Conservation (phyloP, 1,140 invertebrate species). For the Lordiphosa mommai region DNA sequence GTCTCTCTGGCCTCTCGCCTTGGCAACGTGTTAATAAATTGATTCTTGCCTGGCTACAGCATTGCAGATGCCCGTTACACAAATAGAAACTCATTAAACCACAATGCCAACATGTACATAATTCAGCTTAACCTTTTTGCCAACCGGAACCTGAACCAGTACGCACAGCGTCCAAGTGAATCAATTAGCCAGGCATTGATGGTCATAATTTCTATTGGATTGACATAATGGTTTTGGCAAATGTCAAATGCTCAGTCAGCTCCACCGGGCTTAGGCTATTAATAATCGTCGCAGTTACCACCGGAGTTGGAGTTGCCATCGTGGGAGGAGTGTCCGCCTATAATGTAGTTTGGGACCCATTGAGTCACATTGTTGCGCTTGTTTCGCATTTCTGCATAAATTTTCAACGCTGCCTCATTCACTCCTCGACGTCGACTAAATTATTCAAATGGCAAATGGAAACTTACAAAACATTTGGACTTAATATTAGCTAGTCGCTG, state of each 20-base stretch:
- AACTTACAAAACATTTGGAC: slow-evolving; percentile 5
- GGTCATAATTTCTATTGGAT: slow-evolving; percentile 32
- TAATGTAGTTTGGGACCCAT: slow-evolving; percentile 39
- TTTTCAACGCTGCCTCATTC: slow-evolving; percentile 24
- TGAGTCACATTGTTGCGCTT: slow-evolving; percentile 25
- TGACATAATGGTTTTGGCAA: slow-evolving; percentile 44
- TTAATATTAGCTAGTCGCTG: no score
- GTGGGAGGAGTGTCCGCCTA: slow-evolving; percentile 48
- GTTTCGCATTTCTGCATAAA: slow-evolving; percentile 57
- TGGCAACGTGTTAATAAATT: slow-evolving; percentile 55
- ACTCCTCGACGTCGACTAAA: no score
- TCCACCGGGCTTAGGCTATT: slow-evolving; percentile 27
- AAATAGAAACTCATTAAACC: slow-evolving; percentile 54
- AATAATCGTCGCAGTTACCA: slow-evolving; percentile 42
- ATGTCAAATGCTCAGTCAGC: slow-evolving; percentile 41
- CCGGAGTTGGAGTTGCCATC: slow-evolving; percentile 17
- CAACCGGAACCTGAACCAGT: slow-evolving; percentile 30
- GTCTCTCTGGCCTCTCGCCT: no score
- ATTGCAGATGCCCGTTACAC: slow-evolving; percentile 8
- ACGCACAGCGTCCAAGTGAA: slow-evolving; percentile 47
- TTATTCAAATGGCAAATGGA: neutral
- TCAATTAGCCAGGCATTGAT: slow-evolving; percentile 50
- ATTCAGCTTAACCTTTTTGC: slow-evolving; percentile 63
- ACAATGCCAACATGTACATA: slow-evolving; percentile 68
- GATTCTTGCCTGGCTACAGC: slow-evolving; percentile 32